These are phyloP conservation scores for Streptopelia turtur DNA, from an alignment of 2,797 vertebrate species.

Conservation along the genomic window DNA sequence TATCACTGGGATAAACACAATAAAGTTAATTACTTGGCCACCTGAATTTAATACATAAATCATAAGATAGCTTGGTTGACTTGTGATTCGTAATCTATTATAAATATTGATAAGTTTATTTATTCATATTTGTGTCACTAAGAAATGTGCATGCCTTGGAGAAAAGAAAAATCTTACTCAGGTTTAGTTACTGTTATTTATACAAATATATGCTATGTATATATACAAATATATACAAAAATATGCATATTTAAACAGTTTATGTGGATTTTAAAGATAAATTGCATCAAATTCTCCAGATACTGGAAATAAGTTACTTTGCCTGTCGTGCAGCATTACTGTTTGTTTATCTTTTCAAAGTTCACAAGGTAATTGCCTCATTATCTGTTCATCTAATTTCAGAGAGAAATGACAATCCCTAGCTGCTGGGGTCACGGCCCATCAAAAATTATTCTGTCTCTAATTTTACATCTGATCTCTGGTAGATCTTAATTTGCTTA, in stretches of 20 bases:
- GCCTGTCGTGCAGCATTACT: slow-evolving; percentile 3
- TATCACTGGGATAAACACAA: neutral
- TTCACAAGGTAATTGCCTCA: slow-evolving; percentile 47
- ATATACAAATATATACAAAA: slow-evolving; percentile 33
- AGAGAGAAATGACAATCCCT: slow-evolving; percentile 43
- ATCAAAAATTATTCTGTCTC: slow-evolving; percentile 54
- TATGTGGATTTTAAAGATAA: neutral
- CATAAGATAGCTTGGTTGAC: neutral
- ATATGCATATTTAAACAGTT: slow-evolving; percentile 24
- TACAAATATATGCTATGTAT: slow-evolving; percentile 13
- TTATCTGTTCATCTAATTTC: slow-evolving; percentile 64
- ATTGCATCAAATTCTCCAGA: neutral
- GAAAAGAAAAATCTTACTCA: neutral
- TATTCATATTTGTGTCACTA: neutral
- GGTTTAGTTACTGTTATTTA: slow-evolving; percentile 1
- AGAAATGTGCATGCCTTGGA: neutral
- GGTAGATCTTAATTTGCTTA: slow-evolving; percentile 65
- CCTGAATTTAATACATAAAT: neutral
- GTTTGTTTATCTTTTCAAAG: slow-evolving; percentile 51
- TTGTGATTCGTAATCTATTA: neutral
- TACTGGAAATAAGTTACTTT: slow-evolving; percentile 20
- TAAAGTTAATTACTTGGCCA: neutral
- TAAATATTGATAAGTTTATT: neutral
- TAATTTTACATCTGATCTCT: slow-evolving; percentile 62
- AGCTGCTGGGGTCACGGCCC: slow-evolving; percentile 55